Percentiles rank a stretch among this genome's conserved stretches.
These are phyloP conservation scores for Stomatorhinus walkeri DNA, from an alignment of 2,797 vertebrate species.

Conservation along the genomic window DNA sequence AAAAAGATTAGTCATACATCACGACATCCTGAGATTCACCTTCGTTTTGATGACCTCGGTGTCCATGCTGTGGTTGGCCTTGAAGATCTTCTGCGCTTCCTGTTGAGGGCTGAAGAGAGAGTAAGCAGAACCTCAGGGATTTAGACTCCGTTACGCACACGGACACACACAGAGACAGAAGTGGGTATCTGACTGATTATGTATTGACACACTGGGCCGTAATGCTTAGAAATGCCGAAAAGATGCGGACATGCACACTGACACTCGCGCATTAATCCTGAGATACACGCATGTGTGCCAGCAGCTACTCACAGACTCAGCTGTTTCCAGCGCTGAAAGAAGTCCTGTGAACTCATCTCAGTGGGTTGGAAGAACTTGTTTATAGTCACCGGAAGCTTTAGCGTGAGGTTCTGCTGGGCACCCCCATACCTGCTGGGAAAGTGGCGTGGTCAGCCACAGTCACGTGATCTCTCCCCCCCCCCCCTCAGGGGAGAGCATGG, in stretches of 20 bases:
- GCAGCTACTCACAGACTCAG: conserved; percentile 74
- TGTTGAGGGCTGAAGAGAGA: conserved; percentile 69
- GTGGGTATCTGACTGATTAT: conserved; percentile 67
- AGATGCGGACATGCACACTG: conserved; percentile 40
- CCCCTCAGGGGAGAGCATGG: not conserved
- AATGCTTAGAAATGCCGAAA: conserved; percentile 65
- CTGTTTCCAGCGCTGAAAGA: conserved; percentile 93
- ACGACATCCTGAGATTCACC: conserved; percentile 48
- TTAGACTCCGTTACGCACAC: not conserved
- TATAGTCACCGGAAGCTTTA: conserved; percentile 82
- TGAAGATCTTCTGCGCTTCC: conserved; percentile 90
- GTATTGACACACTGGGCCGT: conserved; percentile 68
- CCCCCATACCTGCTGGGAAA: conserved; percentile 70
- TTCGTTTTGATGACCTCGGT: conserved; percentile 84
- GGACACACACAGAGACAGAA: conserved; percentile 40
- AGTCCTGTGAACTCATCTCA: conserved; percentile 83
- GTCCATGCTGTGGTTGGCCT: conserved; percentile 82
- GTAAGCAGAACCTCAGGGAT: not conserved
- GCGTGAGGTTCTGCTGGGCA: conserved; percentile 74
- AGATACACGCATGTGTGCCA: not conserved
- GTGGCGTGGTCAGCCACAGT: not conserved
- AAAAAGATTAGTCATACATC: not conserved
- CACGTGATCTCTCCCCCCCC: not conserved
- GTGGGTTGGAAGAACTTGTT: conserved; percentile 94
- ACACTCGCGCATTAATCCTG: not conserved